phyloP scores from a whole-genome alignment of 2,888 invertebrate genomes.

The Loripinus fragilis region DNA sequence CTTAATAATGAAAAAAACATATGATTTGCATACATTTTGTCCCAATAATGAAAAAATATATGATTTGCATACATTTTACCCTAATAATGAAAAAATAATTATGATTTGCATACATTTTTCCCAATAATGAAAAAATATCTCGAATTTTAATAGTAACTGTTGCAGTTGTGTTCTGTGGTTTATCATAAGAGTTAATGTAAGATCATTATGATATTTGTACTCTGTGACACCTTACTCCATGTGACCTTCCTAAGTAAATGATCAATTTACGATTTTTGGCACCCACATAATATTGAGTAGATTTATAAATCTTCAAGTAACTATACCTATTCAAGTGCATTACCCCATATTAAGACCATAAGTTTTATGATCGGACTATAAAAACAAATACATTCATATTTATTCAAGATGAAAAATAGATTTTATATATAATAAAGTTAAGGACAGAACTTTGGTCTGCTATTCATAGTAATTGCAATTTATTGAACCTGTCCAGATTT shows the following conservation, averaged over 20 bases:
- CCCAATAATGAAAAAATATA: no score
- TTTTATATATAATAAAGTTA: background rate
- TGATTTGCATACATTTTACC: no score
- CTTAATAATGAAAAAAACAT: no score
- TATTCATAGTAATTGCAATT: background rate
- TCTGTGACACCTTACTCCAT: background rate
- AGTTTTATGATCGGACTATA: background rate
- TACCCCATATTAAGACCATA: background rate
- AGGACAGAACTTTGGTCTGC: background rate
- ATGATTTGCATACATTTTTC: no score
- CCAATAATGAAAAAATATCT: no score
- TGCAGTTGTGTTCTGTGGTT: no score
- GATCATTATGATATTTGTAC: slow-evolving; percentile 1
- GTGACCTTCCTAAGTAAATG: background rate
- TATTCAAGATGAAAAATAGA: background rate
- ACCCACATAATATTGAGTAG: background rate
- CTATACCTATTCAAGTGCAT: background rate
- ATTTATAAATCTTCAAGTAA: background rate
- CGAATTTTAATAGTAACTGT: no score
- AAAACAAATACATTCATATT: background rate
- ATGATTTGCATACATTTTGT: no score
- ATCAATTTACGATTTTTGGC: slow-evolving; percentile 3
- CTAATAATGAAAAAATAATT: no score
- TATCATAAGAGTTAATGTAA: background rate
- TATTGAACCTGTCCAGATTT: no score